Evolutionary conservation across 2,888 invertebrate species (phyloP), one percentile per base, ranked within the genome.

Genomic region (Trisateles emortualis): DNA sequence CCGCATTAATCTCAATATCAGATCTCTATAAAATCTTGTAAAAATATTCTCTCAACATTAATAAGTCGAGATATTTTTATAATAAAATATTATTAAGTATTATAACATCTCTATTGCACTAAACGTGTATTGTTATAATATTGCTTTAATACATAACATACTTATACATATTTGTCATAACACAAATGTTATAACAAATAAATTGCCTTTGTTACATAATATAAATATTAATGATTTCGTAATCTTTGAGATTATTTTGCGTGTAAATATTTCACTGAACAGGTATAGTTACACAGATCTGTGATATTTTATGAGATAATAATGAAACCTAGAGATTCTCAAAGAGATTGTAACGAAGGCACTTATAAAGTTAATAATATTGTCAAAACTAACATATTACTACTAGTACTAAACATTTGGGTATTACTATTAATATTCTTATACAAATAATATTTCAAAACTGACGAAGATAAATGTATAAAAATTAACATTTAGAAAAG

Each of bases 41-140:
- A 79, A 76, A 79, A 81, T 78, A 81, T 78, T 76, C 59, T 76
- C 79, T 76, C 77, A 79, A 81, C 72, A 73, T 59, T 68, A 74
- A 65, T 38, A 26, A 61, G 68, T 70, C 65, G 75, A 81, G 77
- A 76, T 79, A 54, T 52, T 57, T 69, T 61, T 75, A 78, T 76
- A 78, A 83, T 87, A 86, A 86, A 88, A 89, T 86, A 72, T 87
- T 76, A 79, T 84, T 83, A 83, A 84, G 80, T 83, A 77, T 79
- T 59, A 86, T 88, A 90, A 90, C 86, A 86, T 84, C 79, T 85
- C 90, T 90, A 92, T 92, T 92, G 91, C 91, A 92, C 91, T 89
- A 84, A 78, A 79, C 69, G 74, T 74, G 79, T 83, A 84, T 76
- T 78, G 78, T 78, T 81, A 77, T 82, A 83, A 77, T 86, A 90